A percentile compares a stretch with the other conserved stretches of the same genome.
These are phyloP conservation scores for Nephrocerus scutellatus DNA, from an alignment of 2,888 invertebrate species.

Conservation along the genomic window DNA sequence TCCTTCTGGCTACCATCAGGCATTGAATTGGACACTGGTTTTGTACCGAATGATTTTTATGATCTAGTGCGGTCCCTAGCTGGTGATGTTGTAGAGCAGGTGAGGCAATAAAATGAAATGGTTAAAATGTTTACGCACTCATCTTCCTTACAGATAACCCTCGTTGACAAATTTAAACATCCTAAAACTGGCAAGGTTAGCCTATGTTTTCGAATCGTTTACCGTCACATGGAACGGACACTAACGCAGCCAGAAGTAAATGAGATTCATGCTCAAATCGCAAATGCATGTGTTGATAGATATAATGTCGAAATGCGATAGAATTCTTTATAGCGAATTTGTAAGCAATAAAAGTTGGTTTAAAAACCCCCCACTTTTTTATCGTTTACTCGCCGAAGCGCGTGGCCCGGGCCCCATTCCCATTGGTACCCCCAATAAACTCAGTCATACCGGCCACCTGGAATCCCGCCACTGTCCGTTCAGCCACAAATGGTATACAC, in stretches of 20 bases:
- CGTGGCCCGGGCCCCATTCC: no score
- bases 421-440: no score
- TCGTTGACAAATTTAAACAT: conserved; percentile 81
- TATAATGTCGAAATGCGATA: conserved; percentile 45
- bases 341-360: no score
- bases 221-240: conserved; percentile 86
- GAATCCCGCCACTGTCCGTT: no score
- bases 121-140: not conserved
- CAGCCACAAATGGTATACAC: no score
- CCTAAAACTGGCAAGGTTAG: conserved; percentile 76
- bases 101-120: conserved; percentile 33
- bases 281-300: conserved; percentile 49
- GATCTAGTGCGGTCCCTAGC: conserved; percentile 83
- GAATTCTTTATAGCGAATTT: conserved; percentile 14
- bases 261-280: conserved; percentile 70
- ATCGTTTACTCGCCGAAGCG: no score
- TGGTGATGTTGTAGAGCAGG: conserved; percentile 91
- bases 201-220: conserved; percentile 86
- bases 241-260: conserved; percentile 84
- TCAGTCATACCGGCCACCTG: no score
- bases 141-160: conserved; percentile 55
- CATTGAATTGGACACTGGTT: conserved; percentile 51
- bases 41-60: conserved; percentile 79
- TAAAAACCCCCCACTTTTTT: no score
- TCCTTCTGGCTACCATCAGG: conserved; percentile 90